Base-by-base conservation (phyloP, 2,113 vertebrate genomes). In the Caranx melampygus region DNA sequence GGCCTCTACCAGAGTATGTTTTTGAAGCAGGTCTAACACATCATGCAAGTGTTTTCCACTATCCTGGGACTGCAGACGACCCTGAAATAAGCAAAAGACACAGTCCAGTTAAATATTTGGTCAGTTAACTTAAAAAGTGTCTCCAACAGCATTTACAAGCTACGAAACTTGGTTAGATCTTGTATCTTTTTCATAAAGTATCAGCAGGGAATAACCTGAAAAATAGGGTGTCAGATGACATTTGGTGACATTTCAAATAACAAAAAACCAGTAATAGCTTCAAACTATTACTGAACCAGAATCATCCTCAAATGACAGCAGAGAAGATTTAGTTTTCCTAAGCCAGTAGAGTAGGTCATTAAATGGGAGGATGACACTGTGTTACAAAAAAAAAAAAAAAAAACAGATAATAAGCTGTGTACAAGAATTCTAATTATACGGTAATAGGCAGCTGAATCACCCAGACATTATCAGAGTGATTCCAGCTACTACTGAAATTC, bases 21-120 rank as follows among this genome's bases (percentile, higher is more conserved):
- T 96, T 95, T 99, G 97, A 35, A 98, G 95, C 16, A 99, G 92
- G 72, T 98, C 97, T 63, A 98, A 96, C 72, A 99, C 97, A 0
- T 97, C 97, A 0, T 96, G 95, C 80, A 99, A 93, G 86, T 99
- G 97, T 93, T 97, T 98, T 51, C 97, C 97, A 20, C 95, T 93
- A 87, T 98, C 97, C 84, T 95, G 97, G 18, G 96, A 97, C 93
- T 96, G 97, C 66, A 98, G 93, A 35, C 96, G 96, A 59, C 94
- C 91, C 97, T 98, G 93, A 61, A 88, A 83, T 14, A 65, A 3
- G 33, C 1, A 66, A 6, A 79, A 37, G 73, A 51, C 13, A 79
- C 6, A 72, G 6, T 40, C 2, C 47, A 87, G 34, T 12, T 31
- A 6, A 58, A 58, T 69, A 72, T 71, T 49, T 63, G 2, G 1